Conservation (phyloP, 2,888 invertebrate genomes). For the Xestoiulus laeticollis region DNA sequence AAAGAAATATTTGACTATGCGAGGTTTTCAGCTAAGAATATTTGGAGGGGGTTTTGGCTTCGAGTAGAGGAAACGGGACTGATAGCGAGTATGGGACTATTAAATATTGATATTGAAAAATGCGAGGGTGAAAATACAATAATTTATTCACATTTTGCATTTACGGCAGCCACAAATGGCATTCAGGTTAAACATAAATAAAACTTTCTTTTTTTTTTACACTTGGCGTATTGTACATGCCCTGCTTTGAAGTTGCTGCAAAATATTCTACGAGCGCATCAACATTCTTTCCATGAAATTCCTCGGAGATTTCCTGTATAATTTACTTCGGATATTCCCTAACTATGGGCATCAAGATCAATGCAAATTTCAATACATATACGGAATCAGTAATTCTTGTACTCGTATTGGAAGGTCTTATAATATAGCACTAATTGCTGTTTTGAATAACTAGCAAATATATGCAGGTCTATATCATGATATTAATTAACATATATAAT, state of each 20-base stretch:
- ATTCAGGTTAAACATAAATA: not conserved
- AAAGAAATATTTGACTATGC: not conserved
- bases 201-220: not conserved
- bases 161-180: not conserved
- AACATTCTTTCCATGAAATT: too few relatives aligned
- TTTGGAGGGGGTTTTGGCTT: not conserved
- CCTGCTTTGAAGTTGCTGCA: not conserved
- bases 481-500: too few relatives aligned
- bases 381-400: too few relatives aligned
- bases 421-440: too few relatives aligned
- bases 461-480: too few relatives aligned
- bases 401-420: too few relatives aligned
- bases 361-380: too few relatives aligned
- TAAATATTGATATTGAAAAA: slow-evolving; percentile 35
- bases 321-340: too few relatives aligned
- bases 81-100: not conserved
- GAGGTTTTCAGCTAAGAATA: not conserved
- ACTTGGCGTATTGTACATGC: not conserved
- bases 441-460: too few relatives aligned
- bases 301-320: too few relatives aligned
- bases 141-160: slow-evolving; percentile 20
- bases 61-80: not conserved
- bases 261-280: not conserved
- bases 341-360: too few relatives aligned
- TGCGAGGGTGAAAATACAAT: not conserved